These are phyloP conservation scores for Cheilosia soror DNA, from an alignment of 2,888 invertebrate species.

Conservation along the genomic window DNA sequence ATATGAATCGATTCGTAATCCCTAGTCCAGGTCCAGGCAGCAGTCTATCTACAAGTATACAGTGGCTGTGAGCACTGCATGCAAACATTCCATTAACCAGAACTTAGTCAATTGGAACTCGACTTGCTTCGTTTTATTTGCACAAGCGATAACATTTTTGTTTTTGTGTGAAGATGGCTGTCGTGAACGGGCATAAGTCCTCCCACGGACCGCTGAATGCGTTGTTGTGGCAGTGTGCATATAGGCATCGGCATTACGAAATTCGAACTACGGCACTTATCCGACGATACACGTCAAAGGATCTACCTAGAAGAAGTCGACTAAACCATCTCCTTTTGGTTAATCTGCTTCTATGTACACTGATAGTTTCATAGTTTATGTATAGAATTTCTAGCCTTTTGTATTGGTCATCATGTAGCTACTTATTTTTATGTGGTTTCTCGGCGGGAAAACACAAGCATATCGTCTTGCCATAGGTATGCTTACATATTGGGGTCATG, in stretches of 20 bases:
- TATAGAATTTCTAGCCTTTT: constrained; percentile 12
- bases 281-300: constrained; percentile 2
- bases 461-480: constrained; percentile 38
- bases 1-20: constrained; percentile 69
- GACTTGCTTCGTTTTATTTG: constrained; percentile 68
- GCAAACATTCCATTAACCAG: constrained; percentile 82
- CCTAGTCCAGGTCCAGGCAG: constrained; percentile 42
- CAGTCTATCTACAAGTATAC: constrained; percentile 6
- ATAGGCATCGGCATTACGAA: constrained; percentile 3
- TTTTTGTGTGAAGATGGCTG: constrained; percentile 28
- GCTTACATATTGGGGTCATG: constrained; percentile 2
- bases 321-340: constrained; percentile 3
- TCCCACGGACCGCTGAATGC: constrained; percentile 17
- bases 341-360: constrained; percentile 5
- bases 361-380: not conserved
- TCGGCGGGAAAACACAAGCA: constrained; percentile 12
- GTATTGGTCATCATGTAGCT: constrained; percentile 34
- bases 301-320: constrained; percentile 11
- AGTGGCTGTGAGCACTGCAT: constrained; percentile 36
- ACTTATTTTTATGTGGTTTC: constrained; percentile 29
- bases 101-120: constrained; percentile 82
- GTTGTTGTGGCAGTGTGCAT: constrained; percentile 43
- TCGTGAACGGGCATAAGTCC: constrained; percentile 11
- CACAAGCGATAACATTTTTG: constrained; percentile 39
- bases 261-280: constrained; percentile 5